phyloP scores from a whole-genome alignment of 2,113 vertebrate genomes.

The Onychostoma macrolepis region DNA sequence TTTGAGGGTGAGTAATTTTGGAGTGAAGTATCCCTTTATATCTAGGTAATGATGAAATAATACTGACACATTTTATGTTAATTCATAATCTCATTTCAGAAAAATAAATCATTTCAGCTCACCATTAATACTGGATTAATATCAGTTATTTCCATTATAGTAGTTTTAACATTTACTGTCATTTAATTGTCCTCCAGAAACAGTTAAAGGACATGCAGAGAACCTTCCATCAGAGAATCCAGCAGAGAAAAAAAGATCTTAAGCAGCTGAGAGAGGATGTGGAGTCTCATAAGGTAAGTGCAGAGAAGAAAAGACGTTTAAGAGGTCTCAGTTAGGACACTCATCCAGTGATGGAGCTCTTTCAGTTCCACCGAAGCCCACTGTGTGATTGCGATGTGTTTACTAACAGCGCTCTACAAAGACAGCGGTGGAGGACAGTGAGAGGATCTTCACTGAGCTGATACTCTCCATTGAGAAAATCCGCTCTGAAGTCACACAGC shows the following conservation, averaged over 20 bases:
- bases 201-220: not conserved
- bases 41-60: too few relatives aligned
- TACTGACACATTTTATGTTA: too few relatives aligned
- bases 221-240: not conserved
- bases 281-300: not conserved
- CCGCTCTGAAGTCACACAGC: not conserved
- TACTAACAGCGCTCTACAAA: not conserved
- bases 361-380: not conserved
- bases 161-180: not conserved
- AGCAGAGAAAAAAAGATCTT: not conserved
- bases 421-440: not conserved
- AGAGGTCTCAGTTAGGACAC: too few relatives aligned
- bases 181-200: not conserved
- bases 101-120: too few relatives aligned
- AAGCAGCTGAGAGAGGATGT: not conserved
- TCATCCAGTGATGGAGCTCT: too few relatives aligned
- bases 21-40: too few relatives aligned
- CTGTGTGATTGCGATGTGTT: not conserved
- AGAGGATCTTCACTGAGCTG: not conserved
- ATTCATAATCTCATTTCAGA: too few relatives aligned
- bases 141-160: not conserved
- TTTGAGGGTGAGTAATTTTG: too few relatives aligned
- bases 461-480: not conserved
- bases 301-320: not conserved
- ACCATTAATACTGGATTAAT: too few relatives aligned